Percentiles rank a stretch among this genome's conserved stretches.
Evolutionary conservation across 1,140 invertebrate genomes (phyloP).

Genomic region (Lithobius niger): DNA sequence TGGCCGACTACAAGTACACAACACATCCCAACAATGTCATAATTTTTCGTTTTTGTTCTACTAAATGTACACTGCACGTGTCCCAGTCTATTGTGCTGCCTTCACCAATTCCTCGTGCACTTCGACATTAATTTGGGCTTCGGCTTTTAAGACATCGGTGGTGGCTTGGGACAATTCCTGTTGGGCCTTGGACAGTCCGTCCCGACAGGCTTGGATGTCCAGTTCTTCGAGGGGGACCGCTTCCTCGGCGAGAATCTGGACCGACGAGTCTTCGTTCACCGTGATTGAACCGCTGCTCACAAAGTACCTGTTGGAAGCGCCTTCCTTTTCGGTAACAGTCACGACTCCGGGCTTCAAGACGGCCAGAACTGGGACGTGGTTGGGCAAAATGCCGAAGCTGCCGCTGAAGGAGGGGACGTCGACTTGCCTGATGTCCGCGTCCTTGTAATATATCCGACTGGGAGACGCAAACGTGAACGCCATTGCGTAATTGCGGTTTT

Average conservation of each 20-base stretch:
- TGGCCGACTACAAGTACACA: too few relatives aligned
- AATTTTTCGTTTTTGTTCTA: too few relatives aligned
- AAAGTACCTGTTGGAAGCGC: constrained; percentile 59
- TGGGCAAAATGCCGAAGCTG: constrained; percentile 89
- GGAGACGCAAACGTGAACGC: too few relatives aligned
- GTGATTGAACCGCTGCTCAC: constrained; percentile 97
- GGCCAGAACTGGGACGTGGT: constrained; percentile 92
- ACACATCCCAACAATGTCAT: too few relatives aligned
- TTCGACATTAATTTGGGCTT: constrained; percentile 88
- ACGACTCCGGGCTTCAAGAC: constrained; percentile 93
- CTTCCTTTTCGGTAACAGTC: constrained; percentile 79
- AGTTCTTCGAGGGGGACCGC: constrained; percentile 75
- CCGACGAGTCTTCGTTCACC: constrained; percentile 95
- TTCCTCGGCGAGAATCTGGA: constrained; percentile 96
- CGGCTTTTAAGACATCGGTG: constrained; percentile 72
- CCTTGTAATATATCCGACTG: constrained; percentile 88
- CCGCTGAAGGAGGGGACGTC: constrained; percentile 97
- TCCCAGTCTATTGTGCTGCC: constrained; percentile 60
- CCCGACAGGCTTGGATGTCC: constrained; percentile 50
- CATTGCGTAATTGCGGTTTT: too few relatives aligned
- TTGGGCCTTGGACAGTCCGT: constrained; percentile 72
- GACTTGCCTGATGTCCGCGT: constrained; percentile 77
- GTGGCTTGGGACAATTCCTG: constrained; percentile 60
- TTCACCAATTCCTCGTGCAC: constrained; percentile 83
- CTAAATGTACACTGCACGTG: too few relatives aligned